phyloP scores from a whole-genome alignment of 2,113 vertebrate species.

The Zapornia atra region DNA sequence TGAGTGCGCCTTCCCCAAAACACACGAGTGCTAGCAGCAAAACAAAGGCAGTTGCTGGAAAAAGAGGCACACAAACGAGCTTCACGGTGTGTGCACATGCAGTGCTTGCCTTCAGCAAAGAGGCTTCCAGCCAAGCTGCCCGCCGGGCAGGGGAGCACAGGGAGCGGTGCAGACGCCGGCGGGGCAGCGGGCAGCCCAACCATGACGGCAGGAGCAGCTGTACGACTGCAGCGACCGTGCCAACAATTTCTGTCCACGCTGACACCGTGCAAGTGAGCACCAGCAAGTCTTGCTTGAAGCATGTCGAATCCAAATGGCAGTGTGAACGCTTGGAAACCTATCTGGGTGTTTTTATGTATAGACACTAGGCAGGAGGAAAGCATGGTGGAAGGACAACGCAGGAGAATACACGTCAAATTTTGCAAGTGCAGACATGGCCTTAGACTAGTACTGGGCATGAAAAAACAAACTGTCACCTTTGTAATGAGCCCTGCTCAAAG shows the following conservation, averaged over 20 bases:
- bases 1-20: not conserved
- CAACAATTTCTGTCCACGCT: not conserved
- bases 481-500: slow-evolving; percentile 20
- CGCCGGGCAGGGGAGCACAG: fast-evolving
- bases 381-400: not conserved
- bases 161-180: not conserved
- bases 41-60: not conserved
- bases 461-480: slow-evolving; percentile 36
- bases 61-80: not conserved
- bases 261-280: not conserved
- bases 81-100: not conserved
- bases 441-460: not conserved
- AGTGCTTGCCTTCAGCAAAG: not conserved
- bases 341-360: not conserved
- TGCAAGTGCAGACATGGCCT: not conserved
- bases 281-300: not conserved
- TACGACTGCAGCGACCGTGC: fast-evolving
- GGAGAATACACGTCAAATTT: not conserved
- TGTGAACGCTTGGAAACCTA: not conserved
- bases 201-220: fast-evolving
- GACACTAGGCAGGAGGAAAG: not conserved
- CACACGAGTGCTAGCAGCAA: not conserved
- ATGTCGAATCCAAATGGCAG: not conserved
- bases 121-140: not conserved
- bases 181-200: not conserved